Conservation (phyloP, 2,888 invertebrate genomes). For the Allacma fusca region DNA sequence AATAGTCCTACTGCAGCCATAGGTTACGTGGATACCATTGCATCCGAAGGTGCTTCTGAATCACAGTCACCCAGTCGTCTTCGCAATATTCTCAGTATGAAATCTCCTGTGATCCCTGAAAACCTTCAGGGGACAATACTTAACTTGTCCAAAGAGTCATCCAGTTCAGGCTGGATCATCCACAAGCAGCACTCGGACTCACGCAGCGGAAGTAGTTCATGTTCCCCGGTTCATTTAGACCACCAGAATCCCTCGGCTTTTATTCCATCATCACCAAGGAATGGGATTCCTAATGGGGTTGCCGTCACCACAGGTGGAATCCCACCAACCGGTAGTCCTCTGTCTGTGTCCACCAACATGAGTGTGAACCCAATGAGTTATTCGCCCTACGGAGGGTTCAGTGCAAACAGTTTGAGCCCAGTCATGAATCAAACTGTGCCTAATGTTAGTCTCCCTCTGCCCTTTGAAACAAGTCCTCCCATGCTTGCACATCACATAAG, state of each 20-base stretch:
- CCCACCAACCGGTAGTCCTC: neutral
- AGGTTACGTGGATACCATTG: neutral
- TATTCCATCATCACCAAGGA: neutral
- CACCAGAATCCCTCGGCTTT: neutral
- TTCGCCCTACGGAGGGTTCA: conserved; percentile 49
- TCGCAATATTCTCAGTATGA: conserved; percentile 59
- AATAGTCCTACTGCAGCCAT: neutral
- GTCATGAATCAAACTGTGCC: conserved; percentile 52
- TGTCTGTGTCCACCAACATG: conserved; percentile 13
- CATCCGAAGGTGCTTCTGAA: neutral
- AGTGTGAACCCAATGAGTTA: conserved; percentile 32
- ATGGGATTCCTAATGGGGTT: neutral
- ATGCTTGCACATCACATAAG: conserved; percentile 49
- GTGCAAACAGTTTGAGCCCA: conserved; percentile 53
- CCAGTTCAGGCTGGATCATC: conserved; percentile 16
- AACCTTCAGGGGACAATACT: conserved; percentile 51
- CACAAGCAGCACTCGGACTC: conserved; percentile 1
- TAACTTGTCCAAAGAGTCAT: conserved; percentile 56
- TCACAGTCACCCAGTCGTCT: conserved; percentile 48
- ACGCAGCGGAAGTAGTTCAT: conserved; percentile 1
- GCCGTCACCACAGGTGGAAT: neutral
- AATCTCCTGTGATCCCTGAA: conserved; percentile 50
- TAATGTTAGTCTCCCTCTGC: conserved; percentile 44
- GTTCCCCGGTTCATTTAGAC: neutral
- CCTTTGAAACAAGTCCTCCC: conserved; percentile 52